Percentiles rank a stretch among this genome's conserved stretches.
Conservation (phyloP, 2,113 vertebrate genomes). For the Carassius carassius region DNA sequence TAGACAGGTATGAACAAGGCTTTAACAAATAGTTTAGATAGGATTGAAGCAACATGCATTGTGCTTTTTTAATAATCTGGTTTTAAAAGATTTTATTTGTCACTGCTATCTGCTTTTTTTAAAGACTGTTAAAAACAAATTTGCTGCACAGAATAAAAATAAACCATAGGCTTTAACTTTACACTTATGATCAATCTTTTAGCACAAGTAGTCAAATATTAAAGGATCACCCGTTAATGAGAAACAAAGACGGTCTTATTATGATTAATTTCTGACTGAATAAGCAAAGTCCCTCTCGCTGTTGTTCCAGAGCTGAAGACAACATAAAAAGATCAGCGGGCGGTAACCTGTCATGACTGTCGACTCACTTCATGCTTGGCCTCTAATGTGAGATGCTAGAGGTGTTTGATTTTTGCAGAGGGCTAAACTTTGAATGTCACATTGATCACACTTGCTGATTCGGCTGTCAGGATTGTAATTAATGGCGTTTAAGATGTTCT, state of each 20-base stretch:
- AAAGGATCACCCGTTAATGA: not conserved
- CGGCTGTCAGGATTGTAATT: slow-evolving; percentile 33
- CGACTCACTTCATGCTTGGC: not conserved
- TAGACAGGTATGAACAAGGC: not conserved
- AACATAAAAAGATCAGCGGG: slow-evolving; percentile 16
- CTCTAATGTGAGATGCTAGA: not conserved
- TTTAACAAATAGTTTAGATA: not conserved
- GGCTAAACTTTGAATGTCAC: slow-evolving; percentile 50
- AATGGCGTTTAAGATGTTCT: slow-evolving; percentile 38
- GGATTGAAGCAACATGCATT: not conserved
- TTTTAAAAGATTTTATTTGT: not conserved
- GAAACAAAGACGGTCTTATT: not conserved
- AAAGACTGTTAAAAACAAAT: too few species aligned
- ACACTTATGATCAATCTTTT: not conserved
- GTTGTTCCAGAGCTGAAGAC: not conserved
- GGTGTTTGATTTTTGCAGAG: slow-evolving; percentile 29
- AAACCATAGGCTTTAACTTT: not conserved
- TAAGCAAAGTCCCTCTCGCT: not conserved
- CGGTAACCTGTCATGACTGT: not conserved
- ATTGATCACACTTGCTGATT: slow-evolving; percentile 42
- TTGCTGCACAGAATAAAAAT: not conserved
- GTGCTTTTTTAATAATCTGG: not conserved
- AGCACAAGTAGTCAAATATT: not conserved
- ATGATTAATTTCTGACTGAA: not conserved
- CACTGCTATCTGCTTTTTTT: not conserved